Conservation (phyloP, 64 coral and sea anemone genomes). For the Orbicella faveolata region DNA sequence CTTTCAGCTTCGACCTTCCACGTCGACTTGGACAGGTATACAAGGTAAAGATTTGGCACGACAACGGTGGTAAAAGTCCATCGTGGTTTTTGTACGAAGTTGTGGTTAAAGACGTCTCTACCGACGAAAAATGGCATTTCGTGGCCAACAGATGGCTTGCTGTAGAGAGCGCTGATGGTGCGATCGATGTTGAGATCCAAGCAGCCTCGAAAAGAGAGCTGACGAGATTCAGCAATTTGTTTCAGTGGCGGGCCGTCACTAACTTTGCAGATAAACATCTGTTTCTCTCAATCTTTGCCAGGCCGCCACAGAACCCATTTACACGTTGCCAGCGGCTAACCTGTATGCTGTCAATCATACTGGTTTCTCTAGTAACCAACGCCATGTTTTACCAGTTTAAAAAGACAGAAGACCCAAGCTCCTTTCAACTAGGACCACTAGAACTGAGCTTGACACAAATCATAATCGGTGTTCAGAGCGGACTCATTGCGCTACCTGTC, state of each 20-base stretch:
- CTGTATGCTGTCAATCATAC: slow-evolving; percentile 63
- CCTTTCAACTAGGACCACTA: slow-evolving; percentile 69
- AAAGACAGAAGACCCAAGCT: background rate
- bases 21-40: slow-evolving; percentile 28
- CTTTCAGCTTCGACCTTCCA: slow-evolving; percentile 32
- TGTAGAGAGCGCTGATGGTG: slow-evolving; percentile 39
- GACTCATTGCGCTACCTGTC: slow-evolving; percentile 63
- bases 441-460: slow-evolving; percentile 62
- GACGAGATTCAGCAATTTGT: slow-evolving; percentile 50
- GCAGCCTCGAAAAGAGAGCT: slow-evolving; percentile 25
- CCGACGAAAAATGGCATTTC: slow-evolving; percentile 48
- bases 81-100: slow-evolving; percentile 60
- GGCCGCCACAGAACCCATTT: slow-evolving; percentile 65
- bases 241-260: slow-evolving; percentile 50
- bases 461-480: slow-evolving; percentile 77
- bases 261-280: slow-evolving; percentile 75
- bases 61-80: slow-evolving; percentile 49
- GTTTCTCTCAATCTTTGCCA: slow-evolving; percentile 64
- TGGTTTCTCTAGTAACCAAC: slow-evolving; percentile 64
- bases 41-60: slow-evolving; percentile 39
- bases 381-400: slow-evolving; percentile 76
- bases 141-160: slow-evolving; percentile 53
- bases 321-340: slow-evolving; percentile 77
- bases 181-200: slow-evolving; percentile 13
- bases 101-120: slow-evolving; percentile 3